phyloP scores from a whole-genome alignment of 2,888 invertebrate genomes.

The Pseudococcus jackbeardsleyi region DNA sequence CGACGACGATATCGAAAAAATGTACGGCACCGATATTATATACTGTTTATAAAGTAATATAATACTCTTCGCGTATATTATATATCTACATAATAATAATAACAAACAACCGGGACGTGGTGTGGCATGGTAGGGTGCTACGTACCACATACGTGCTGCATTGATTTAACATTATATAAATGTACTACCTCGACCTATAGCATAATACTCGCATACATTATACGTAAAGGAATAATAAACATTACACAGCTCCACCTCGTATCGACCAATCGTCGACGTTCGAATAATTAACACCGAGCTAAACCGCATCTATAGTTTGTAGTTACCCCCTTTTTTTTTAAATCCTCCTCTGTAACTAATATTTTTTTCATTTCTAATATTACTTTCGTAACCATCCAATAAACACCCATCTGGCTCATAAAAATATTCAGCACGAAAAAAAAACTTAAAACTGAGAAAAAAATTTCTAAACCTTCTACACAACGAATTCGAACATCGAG shows the following conservation, averaged over 20 bases:
- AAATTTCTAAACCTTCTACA: too few species aligned
- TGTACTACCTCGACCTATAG: background rate
- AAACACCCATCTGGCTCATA: too few species aligned
- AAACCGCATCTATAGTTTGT: background rate
- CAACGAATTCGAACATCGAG: background rate
- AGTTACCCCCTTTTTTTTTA: background rate
- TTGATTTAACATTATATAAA: slow-evolving; percentile 9
- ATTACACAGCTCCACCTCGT: background rate
- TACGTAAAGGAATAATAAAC: background rate
- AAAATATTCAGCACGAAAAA: too few species aligned
- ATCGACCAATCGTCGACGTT: slow-evolving; percentile 20
- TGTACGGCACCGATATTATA: background rate
- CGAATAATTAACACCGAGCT: slow-evolving; percentile 21
- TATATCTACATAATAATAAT: slow-evolving; percentile 19
- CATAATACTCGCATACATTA: background rate
- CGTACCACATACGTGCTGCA: slow-evolving; percentile 12
- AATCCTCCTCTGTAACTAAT: background rate
- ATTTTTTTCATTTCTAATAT: background rate
- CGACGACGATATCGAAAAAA: slow-evolving; percentile 9
- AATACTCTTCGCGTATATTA: slow-evolving; percentile 9
- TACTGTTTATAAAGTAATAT: slow-evolving; percentile 32
- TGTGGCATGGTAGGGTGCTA: background rate
- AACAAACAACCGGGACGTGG: background rate
- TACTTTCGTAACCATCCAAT: too few species aligned
- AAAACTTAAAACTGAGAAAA: too few species aligned